Base-by-base conservation (phyloP, 2,888 invertebrate species). In the Anoncus sp. region DNA sequence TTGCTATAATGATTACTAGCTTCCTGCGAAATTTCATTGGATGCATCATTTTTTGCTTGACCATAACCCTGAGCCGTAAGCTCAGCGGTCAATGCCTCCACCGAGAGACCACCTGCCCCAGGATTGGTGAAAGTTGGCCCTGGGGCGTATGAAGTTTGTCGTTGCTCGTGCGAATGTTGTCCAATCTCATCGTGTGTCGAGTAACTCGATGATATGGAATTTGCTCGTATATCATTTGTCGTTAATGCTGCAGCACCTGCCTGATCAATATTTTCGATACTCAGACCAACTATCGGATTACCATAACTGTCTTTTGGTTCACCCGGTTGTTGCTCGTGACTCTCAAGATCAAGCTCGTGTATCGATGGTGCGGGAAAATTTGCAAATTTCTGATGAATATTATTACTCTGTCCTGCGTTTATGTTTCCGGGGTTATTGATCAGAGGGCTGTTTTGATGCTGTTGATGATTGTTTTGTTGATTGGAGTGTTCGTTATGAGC, bases 261-360 rank as follows among this genome's bases (percentile, higher is more conserved):
- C 57, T 78, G 78, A 63, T 78, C 78, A 6, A 49, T 12, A 18
- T 65, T 59, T 16, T 78, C 70, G 45, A 22, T 49, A 20, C 57
- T 69, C 0, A 27, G 47, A 22, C 85, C 85, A 4, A n/a, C n/a
- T n/a, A 90, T 69, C 0, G 87, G 85, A 74, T 89, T 87, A 0
- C 90, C 91, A 38, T 91, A 91, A 67, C 90, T 90, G 62, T 91
- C 90, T 65, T 87, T 90, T 10, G 88, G 79, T 31, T 87, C 81
- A 1, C 67, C 75, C 12, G 83, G 85, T 70, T 84, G 86, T 38
- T 88, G 86, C 18, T 87, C 85, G 35, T 84, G 82, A 10, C 74
- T 71, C 55, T 89, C 85, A 10, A 90, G 82, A 14, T 86, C 87
- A 6, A 91, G 67, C 59, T 89, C 85, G 71, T 85, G 86, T 0